Percentiles rank a stretch among this genome's conserved stretches.
Evolutionary conservation across 1,140 invertebrate species (phyloP).

Genomic region (Drosophila sechellia): DNA sequence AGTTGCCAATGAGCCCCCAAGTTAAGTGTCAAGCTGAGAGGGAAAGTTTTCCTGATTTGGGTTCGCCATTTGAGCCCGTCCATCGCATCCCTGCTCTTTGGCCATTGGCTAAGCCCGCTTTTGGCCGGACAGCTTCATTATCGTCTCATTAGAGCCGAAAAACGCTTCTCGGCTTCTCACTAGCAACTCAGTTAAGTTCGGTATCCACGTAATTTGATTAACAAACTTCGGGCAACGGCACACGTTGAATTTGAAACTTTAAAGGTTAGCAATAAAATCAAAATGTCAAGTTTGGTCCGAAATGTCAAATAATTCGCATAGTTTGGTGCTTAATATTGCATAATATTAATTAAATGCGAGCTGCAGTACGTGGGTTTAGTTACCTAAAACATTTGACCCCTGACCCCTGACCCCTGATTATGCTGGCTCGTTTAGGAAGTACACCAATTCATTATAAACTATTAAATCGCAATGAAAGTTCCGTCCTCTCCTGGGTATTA

Average conservation of each 20-base stretch:
- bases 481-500: too few relatives aligned
- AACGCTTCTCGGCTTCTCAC: background rate
- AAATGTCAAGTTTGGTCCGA: too few relatives aligned
- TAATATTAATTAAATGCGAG: too few relatives aligned
- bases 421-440: too few relatives aligned
- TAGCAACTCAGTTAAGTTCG: slow-evolving; percentile 7
- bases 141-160: slow-evolving; percentile 45
- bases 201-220: slow-evolving; percentile 1
- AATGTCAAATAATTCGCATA: too few relatives aligned
- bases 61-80: slow-evolving; percentile 18
- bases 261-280: too few relatives aligned
- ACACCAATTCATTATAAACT: too few relatives aligned
- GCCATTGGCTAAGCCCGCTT: slow-evolving; percentile 1
- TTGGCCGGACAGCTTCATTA: slow-evolving; percentile 41
- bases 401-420: too few relatives aligned
- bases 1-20: slow-evolving; percentile 32
- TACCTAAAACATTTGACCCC: too few relatives aligned
- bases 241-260: too few relatives aligned
- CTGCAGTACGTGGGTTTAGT: too few relatives aligned
- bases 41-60: slow-evolving; percentile 51
- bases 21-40: slow-evolving; percentile 48
- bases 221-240: background rate
- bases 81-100: background rate
- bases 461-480: background rate
- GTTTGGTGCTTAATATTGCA: too few relatives aligned